Base-by-base conservation (phyloP, 2,888 invertebrate species). In the Leptopilina syphax region DNA sequence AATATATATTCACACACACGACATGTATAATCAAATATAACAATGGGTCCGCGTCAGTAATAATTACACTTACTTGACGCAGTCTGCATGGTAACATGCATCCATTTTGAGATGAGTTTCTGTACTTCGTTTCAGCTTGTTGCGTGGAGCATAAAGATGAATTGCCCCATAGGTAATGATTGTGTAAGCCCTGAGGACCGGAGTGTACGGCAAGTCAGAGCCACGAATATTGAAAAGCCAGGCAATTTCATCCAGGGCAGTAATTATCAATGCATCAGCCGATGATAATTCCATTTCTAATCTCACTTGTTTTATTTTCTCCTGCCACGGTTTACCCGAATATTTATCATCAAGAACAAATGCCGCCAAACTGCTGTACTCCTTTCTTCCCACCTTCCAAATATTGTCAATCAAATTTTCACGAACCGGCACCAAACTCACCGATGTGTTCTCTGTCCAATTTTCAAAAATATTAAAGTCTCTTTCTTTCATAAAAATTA, bases 141-240 rank as follows among this genome's bases (percentile, higher is more conserved):
- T 93, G 9, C 93, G 93, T 63, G 96, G 95, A 6, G 96, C 94
- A 88, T 96, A 97, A 47, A 97, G 93, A 86, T 94, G 93, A 44
- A 96, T 93, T 78, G 95, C 94, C 5, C 93, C 92, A 82, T 93
- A 92, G 79, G 95, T 95, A 66, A 97, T 91, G 65, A 97, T 92
- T 1, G 95, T 94, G 89, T 97, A 97, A 65, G 96, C 95, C 88
- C 95, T 95, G 9, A 97, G 93, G 24, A 97, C 95, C 0, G 98
- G 97, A 0, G 96, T 96, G 90, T 95, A 95, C 0, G 96, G 96
- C 83, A 97, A 93, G 92, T 98, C 98, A 79, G 94, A 93, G 0
- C 97, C 98, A n/a, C 98, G 94, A 24, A 98, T 94, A 91, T 98
- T 98, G 57, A 98, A 93, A 54, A 98, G 92, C 96, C 98, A 98